Conservation (phyloP, 2,888 invertebrate species). For the Calliopum simillimum region DNA sequence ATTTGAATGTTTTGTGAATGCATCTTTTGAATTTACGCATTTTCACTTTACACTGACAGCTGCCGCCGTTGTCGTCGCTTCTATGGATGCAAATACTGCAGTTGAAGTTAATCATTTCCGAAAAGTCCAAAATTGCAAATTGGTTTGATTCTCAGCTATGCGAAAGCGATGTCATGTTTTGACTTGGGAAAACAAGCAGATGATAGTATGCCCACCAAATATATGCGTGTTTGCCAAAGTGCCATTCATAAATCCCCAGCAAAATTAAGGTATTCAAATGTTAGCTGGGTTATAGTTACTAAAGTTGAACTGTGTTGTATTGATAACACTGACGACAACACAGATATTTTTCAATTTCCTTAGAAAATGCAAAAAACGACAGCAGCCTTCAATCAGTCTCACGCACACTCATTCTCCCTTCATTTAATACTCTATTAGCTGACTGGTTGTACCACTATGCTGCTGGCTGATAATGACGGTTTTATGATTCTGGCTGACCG, state of each 20-base stretch:
- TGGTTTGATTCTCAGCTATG: not conserved
- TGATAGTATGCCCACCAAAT: too few relatives aligned
- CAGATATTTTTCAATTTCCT: constrained; percentile 10
- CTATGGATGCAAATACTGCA: too few relatives aligned
- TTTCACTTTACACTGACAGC: too few relatives aligned
- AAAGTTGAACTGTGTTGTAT: too few relatives aligned
- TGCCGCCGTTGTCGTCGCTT: too few relatives aligned
- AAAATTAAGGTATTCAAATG: too few relatives aligned
- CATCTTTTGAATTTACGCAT: too few relatives aligned
- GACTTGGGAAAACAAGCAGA: not conserved
- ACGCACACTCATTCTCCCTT: not conserved
- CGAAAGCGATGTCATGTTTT: not conserved
- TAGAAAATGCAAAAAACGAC: constrained; percentile 3
- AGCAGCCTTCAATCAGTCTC: not conserved
- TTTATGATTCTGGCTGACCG: constrained; percentile 29
- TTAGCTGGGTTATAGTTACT: too few relatives aligned
- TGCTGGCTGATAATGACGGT: constrained; percentile 30
- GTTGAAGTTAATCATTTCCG: not conserved
- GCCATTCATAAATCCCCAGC: too few relatives aligned
- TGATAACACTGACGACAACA: not conserved
- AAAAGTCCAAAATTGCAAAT: constrained; percentile 7
- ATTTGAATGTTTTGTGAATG: too few relatives aligned
- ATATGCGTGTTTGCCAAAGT: too few relatives aligned
- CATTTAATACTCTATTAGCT: not conserved
- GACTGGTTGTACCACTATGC: not conserved